Base-by-base conservation (phyloP, 2,888 invertebrate genomes). In the Folsomia candida region DNA sequence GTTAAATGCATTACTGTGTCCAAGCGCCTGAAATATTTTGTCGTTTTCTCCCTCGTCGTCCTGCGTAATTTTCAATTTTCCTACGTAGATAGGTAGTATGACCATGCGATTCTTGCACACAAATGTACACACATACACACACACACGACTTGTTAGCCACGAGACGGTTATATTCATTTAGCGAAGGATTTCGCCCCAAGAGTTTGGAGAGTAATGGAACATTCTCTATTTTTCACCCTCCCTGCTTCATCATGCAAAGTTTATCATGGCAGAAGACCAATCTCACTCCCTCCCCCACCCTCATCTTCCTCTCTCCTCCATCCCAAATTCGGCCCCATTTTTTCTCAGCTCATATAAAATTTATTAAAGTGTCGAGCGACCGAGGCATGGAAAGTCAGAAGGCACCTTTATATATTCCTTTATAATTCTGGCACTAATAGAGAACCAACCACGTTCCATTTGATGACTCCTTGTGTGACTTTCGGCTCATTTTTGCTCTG, bases 221-320 rank as follows among this genome's bases (percentile, higher is more conserved):
- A 67, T 64, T 72, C 75, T 75, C 70, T 73, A 79, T 79, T 77
- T 79, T 78, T 77, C 76, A 75, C 76, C 77, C 77, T 76, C 72
- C 75, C 67, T 73, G 70, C 66, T 75, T 70, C 76, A 78, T 79
- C 79, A 79, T 79, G 79, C 77, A 78, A 79, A 79, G 75, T 79
- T 79, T 78, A 79, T 79, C 78, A 79, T 77, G n/a, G n/a, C n/a
- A n/a, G n/a, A n/a, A n/a, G n/a, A 73, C 72, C 77, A 77, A 79
- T 79, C 79, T 79, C 68, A 74, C 71, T 78, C 70, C 76, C 74
- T 47, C 73, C 63, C 66, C 61, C 65, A 71, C 69, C 71, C 69
- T 69, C 70, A 71, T 71, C 51, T 71, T 70, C 68, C 68, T 68
- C 68, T 66, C 67, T n/a, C n/a, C 68, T 64, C 59, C 57, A 69